A percentile compares a stretch with the other conserved stretches of the same genome.
Conservation (phyloP, 2,797 vertebrate species). For the Phrynocephalus vlangalii region DNA sequence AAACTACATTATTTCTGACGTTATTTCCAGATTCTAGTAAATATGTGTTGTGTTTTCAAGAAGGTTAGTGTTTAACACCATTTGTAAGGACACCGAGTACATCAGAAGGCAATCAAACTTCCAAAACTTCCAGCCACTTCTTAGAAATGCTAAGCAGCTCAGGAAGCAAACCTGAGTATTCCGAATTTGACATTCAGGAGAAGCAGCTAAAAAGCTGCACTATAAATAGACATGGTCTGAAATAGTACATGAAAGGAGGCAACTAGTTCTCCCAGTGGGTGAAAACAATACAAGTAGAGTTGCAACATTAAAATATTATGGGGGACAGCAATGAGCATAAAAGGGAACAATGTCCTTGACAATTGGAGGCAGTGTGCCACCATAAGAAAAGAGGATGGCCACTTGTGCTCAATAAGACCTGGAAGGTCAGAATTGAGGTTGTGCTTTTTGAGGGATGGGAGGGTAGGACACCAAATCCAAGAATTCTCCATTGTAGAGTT, state of each 20-base stretch:
- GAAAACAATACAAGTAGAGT: background rate
- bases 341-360: background rate
- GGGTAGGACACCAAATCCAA: too few species aligned
- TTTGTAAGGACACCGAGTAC: background rate
- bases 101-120: background rate
- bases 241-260: conserved; percentile 22
- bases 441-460: too few species aligned
- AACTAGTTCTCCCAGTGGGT: background rate
- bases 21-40: background rate
- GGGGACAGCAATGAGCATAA: background rate
- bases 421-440: too few species aligned
- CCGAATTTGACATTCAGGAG: background rate
- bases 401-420: too few species aligned
- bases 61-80: background rate
- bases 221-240: conserved; percentile 3
- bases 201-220: conserved; percentile 7
- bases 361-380: background rate
- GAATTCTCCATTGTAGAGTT: too few species aligned
- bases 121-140: background rate
- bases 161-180: conserved; percentile 10
- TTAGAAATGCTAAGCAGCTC: conserved; percentile 1
- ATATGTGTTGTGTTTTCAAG: background rate
- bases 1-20: background rate
- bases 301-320: background rate
- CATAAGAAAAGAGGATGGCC: background rate